Percentiles rank a stretch among this genome's conserved stretches.
phyloP scores from a whole-genome alignment of 1,140 invertebrate genomes.

The Megalonaias nervosa region DNA sequence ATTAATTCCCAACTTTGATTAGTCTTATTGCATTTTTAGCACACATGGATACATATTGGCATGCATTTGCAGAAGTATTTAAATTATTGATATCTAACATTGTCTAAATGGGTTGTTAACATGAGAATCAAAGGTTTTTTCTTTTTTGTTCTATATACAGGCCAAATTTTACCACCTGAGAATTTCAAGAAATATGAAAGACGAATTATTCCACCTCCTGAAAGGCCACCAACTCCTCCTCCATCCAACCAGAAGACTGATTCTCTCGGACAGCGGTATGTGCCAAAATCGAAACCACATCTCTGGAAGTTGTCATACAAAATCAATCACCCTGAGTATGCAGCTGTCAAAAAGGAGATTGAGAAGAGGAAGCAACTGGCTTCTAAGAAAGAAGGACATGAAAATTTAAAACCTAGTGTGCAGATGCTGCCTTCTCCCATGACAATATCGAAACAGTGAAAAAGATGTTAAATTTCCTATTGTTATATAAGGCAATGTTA shows the following conservation, averaged over 20 bases:
- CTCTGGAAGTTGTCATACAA: conserved; percentile 66
- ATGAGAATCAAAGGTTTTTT: neutral
- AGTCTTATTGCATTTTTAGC: no score
- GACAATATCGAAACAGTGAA: no score
- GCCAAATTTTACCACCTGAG: conserved; percentile 67
- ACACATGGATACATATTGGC: no score
- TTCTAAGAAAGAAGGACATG: no score
- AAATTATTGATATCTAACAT: no score
- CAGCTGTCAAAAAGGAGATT: conserved; percentile 56
- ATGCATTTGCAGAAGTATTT: no score
- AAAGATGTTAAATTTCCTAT: no score
- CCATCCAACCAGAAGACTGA: conserved; percentile 56
- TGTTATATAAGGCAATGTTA: no score
- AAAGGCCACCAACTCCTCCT: conserved; percentile 50
- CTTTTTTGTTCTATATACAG: conserved; percentile 40
- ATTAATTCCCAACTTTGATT: no score
- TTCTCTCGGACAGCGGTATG: conserved; percentile 58
- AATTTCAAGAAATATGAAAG: conserved; percentile 68
- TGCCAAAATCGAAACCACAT: conserved; percentile 52
- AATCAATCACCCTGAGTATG: conserved; percentile 62
- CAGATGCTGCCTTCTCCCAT: no score
- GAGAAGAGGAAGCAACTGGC: conserved; percentile 40
- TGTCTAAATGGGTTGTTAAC: no score
- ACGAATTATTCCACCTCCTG: conserved; percentile 56
- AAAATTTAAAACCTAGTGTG: no score